These are phyloP conservation scores for Eurois occulta DNA, from an alignment of 2,888 invertebrate species.

Conservation along the genomic window DNA sequence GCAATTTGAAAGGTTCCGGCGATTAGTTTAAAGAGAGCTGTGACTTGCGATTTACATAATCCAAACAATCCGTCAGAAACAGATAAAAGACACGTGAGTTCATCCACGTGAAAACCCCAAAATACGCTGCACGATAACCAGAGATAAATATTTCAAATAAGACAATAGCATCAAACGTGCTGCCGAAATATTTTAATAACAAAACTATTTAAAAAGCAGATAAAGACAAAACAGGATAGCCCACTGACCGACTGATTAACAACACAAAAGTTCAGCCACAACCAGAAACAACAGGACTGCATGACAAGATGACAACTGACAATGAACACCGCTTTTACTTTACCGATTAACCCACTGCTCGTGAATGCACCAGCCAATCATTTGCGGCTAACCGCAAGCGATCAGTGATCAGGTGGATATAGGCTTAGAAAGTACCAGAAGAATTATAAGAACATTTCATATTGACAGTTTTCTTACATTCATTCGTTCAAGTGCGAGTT, in stretches of 20 bases:
- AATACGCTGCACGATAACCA: slow-evolving; percentile 17
- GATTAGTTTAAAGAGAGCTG: slow-evolving; percentile 20
- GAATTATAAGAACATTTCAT: slow-evolving; percentile 52
- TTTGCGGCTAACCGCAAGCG: slow-evolving; percentile 54
- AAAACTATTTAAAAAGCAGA: slow-evolving; percentile 12
- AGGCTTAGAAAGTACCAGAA: slow-evolving; percentile 53
- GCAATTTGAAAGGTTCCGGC: slow-evolving; percentile 29
- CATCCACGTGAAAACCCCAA: slow-evolving; percentile 2
- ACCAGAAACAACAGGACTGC: slow-evolving; percentile 20
- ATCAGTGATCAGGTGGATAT: slow-evolving; percentile 50
- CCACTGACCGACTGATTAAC: slow-evolving; percentile 15
- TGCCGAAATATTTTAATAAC: slow-evolving; percentile 15
- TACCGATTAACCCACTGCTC: slow-evolving; percentile 62
- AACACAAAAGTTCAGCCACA: slow-evolving; percentile 10
- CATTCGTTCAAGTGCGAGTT: slow-evolving; percentile 34
- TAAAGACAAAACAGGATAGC: slow-evolving; percentile 24
- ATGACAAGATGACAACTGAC: slow-evolving; percentile 32
- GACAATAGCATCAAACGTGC: background rate
- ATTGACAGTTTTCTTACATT: slow-evolving; percentile 47
- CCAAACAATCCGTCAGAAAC: background rate
- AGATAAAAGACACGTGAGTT: slow-evolving; percentile 8
- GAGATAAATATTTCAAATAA: slow-evolving; percentile 14
- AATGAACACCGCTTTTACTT: slow-evolving; percentile 44
- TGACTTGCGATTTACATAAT: slow-evolving; percentile 16
- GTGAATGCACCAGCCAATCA: slow-evolving; percentile 42